Evolutionary conservation across 2,797 vertebrate species (phyloP).

Genomic region (Dermochelys coriacea): DNA sequence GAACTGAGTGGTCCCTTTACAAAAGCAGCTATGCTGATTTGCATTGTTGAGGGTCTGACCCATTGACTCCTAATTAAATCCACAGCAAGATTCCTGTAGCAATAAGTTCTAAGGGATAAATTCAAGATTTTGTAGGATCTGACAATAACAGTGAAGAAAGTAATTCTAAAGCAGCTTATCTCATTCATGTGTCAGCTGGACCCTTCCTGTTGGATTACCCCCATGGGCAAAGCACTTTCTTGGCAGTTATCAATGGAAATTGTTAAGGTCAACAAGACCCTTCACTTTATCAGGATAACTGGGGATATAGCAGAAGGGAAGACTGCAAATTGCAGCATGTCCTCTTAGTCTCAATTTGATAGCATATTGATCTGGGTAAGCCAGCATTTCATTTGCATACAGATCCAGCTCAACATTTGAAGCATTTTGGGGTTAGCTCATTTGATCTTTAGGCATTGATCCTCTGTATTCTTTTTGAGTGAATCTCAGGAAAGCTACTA

Average conservation of each 20-base stretch:
- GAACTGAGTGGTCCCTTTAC: neutral
- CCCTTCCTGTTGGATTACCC: neutral
- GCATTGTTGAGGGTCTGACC: neutral
- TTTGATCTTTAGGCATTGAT: neutral
- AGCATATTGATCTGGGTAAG: neutral
- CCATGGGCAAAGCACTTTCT: neutral
- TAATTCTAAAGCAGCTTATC: neutral
- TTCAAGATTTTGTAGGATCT: neutral
- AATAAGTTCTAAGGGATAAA: neutral
- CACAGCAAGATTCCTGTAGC: neutral
- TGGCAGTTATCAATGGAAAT: neutral
- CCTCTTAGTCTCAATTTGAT: slow-evolving; percentile 2
- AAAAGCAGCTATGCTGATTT: neutral
- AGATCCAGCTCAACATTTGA: neutral
- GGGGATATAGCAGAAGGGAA: neutral
- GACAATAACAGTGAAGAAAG: slow-evolving; percentile 18
- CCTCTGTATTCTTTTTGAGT: neutral
- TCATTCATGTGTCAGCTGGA: neutral
- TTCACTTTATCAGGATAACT: neutral
- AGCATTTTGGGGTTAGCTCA: neutral
- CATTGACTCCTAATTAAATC: neutral
- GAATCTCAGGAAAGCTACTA: neutral
- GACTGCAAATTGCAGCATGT: slow-evolving; percentile 8
- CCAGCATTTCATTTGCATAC: neutral
- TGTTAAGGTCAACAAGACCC: neutral